A percentile compares a stretch with the other conserved stretches of the same genome.
These are phyloP conservation scores for Podocnemis expansa DNA, from an alignment of 2,113 vertebrate species.

Conservation along the genomic window DNA sequence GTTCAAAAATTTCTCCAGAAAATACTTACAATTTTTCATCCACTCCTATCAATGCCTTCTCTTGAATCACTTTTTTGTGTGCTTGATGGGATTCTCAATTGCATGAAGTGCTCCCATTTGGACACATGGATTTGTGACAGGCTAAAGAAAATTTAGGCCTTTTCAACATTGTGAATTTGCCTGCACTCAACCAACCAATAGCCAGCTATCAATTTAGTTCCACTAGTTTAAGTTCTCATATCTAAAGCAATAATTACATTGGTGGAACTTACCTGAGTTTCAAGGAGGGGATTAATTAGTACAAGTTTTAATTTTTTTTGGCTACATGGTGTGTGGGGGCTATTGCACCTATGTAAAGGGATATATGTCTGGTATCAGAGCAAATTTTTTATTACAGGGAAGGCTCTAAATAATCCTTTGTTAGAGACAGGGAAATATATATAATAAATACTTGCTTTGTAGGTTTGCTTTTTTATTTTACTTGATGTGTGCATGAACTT, in stretches of 20 bases:
- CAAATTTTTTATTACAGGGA: neutral
- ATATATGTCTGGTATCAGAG: neutral
- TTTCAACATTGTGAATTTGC: neutral
- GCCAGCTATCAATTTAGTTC: neutral
- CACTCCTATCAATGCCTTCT: neutral
- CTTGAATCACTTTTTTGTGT: neutral
- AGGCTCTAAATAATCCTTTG: neutral
- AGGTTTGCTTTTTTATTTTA: slow-evolving; percentile 42
- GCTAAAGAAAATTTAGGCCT: neutral
- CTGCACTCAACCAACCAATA: neutral
- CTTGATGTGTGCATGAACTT: slow-evolving; percentile 48
- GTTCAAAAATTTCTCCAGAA: neutral
- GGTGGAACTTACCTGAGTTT: neutral
- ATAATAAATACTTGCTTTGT: slow-evolving; percentile 21
- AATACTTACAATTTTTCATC: neutral
- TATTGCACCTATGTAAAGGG: neutral
- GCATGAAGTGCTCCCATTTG: neutral
- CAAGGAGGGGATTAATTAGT: neutral
- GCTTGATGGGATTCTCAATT: neutral
- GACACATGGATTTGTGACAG: no score
- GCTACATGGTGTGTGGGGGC: neutral
- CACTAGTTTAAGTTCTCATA: neutral
- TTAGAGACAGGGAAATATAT: neutral
- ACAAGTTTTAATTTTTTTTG: neutral
- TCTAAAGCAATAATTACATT: neutral